Evolutionary conservation across 1,140 invertebrate genomes (phyloP), one percentile per base, ranked within the genome.

Genomic region (Varroa destructor): DNA sequence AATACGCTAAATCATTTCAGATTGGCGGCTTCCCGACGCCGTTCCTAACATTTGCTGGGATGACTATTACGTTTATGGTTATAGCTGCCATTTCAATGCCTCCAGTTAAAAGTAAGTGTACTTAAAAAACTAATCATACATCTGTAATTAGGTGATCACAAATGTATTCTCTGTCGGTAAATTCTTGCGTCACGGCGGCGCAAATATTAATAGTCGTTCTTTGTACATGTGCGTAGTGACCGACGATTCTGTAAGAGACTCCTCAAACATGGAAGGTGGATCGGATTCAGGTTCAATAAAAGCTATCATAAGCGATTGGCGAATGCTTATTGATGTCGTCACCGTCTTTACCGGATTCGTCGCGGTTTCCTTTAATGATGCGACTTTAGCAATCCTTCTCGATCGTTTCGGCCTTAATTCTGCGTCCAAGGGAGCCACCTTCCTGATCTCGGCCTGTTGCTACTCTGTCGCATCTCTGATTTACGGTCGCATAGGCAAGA

Each of bases 361-460:
- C 2, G 37, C 61, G 37, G 46, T 67, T 40, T 67, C 61, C 1
- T 67, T 67, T 46, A 67, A 67, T 8, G 61, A 67, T 46, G 61
- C 61, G 12, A 67, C 61, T 12, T 46, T 67, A 46, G 61, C 61
- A 2, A 46, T 67, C 5, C 37, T 67, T 40, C 61, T 67, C 10
- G 61, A 67, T 67, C 61, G 61, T 14, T 67, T 67, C 36, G 61
- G 61, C 12, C 61, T 67, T 10, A 67, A 67, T 8, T 67, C 61
- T 2, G 61, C 61, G 2, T 67, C 14, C 61, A 67, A 67, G 61
- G 61, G 61, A 12, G 61, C 61, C 12, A 37, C 61, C 40, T 67
- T 67, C 8, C 61, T 67, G 14, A 67, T 67, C 2, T 67, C 61
- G 14, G 61, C 61, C 10, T 12, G 40, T 3, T 67, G 61, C 37